Percentiles rank a stretch among this genome's conserved stretches.
phyloP scores from a whole-genome alignment of 2,113 vertebrate species.

The Aplodontia rufa region DNA sequence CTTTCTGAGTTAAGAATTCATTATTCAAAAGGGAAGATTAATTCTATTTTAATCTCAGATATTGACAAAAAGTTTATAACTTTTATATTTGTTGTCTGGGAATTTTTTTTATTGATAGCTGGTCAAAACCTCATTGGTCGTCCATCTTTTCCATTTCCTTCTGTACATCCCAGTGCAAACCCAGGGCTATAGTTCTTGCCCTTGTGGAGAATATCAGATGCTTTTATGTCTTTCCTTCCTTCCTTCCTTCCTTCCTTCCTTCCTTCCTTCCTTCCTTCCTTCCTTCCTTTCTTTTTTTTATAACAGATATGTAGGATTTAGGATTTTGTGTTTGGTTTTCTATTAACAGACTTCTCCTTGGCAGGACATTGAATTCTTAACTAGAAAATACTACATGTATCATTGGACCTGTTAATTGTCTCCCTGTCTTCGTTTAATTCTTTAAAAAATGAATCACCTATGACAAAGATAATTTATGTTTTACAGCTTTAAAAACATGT shows the following conservation, averaged over 20 bases:
- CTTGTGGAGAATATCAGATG: background rate
- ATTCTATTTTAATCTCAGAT: slow-evolving; percentile 6
- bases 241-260: no score
- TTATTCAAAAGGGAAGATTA: background rate
- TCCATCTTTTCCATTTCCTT: background rate
- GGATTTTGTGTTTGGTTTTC: slow-evolving; percentile 40
- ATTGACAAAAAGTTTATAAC: background rate
- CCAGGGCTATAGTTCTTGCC: background rate
- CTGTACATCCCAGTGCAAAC: background rate
- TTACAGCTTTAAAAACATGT: slow-evolving; percentile 70
- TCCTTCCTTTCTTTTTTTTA: background rate
- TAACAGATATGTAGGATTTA: slow-evolving; percentile 57
- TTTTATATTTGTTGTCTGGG: background rate
- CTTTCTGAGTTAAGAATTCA: background rate
- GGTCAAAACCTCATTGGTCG: background rate
- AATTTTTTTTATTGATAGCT: background rate
- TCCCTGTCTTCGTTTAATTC: slow-evolving; percentile 90
- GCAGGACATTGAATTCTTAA: slow-evolving; percentile 75
- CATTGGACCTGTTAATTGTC: slow-evolving; percentile 96
- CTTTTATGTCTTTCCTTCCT: no score
- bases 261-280: background rate
- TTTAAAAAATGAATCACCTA: slow-evolving; percentile 87
- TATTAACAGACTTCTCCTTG: slow-evolving; percentile 67
- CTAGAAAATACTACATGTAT: slow-evolving; percentile 91
- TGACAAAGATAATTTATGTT: slow-evolving; percentile 87